phyloP scores from a whole-genome alignment of 2,113 vertebrate species.

The Balaeniceps rex region DNA sequence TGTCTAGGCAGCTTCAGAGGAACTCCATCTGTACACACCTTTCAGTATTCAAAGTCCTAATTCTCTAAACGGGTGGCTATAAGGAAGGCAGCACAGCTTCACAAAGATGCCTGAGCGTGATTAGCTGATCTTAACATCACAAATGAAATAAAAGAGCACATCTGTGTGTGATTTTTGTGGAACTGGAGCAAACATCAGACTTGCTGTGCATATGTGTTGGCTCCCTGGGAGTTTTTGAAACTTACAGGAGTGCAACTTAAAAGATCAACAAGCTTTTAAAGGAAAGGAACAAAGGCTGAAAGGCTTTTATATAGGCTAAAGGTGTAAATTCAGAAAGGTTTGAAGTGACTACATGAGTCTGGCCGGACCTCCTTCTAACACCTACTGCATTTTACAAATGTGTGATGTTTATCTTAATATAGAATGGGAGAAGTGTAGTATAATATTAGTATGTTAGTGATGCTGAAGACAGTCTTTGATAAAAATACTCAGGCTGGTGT shows the following conservation, averaged over 20 bases:
- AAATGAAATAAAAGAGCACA: not conserved
- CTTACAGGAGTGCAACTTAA: not conserved
- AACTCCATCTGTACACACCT: not conserved
- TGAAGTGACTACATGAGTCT: not conserved
- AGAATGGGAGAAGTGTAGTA: not conserved
- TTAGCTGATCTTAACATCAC: not conserved
- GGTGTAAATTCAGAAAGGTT: not conserved
- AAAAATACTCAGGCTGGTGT: not conserved
- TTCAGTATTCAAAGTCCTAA: not conserved
- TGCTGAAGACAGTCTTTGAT: not conserved
- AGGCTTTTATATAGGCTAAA: not conserved
- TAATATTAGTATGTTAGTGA: not conserved
- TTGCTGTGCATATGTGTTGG: not conserved
- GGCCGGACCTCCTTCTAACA: not conserved
- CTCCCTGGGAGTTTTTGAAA: not conserved
- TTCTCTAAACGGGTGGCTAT: not conserved
- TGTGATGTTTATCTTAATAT: not conserved
- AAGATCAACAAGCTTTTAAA: not conserved
- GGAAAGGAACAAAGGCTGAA: not conserved
- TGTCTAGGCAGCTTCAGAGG: not conserved
- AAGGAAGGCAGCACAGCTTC: not conserved
- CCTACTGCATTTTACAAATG: not conserved
- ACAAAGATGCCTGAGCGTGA: not conserved
- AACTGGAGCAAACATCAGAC: not conserved
- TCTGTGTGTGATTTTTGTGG: not conserved